Evolutionary conservation across 1,140 invertebrate genomes (phyloP), one percentile per base, ranked within the genome.

Genomic region (Anoplophora glabripennis): DNA sequence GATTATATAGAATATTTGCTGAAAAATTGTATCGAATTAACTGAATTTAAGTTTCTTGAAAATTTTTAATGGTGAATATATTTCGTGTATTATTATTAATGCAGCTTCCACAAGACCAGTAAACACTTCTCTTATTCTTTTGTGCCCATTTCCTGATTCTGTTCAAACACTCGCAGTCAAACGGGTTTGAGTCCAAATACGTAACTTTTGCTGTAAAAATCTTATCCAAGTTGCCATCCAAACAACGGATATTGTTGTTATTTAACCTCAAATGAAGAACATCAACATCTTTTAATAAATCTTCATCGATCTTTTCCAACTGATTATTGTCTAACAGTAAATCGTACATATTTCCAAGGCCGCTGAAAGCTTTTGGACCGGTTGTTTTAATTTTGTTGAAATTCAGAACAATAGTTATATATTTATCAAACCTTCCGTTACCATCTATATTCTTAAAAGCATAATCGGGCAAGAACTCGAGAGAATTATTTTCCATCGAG

Each of bases 311-410:
- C 1, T 58, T 35, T 14, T 46, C 45, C 12, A 65, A 18, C 11
- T 48, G 10, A 46, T 66, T 66, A 38, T 63, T 49, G 35, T 66
- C 60, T 28, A 66, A 45, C 60, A 53, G 64, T 36, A 68, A 58
- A 17, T 63, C 54, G 37, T 63, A 59, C 9, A 66, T 46, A 21
- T 57, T 54, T 7, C 57, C 33, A 7, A 68, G 7, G 17, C 51
- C 64, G 28, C 42, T 11, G 35, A 68, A 68, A 8, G 66, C 60
- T 41, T 59, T n/a, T 0, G 48, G 46, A n/a, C 63, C 38, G 4
- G 66, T 61, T 48, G 42, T 55, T 3, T 42, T 57, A 4, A 68
- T 66, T 48, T 61, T 56, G 45, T 68, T 68, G 54, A 59, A 34
- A 45, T 59, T 62, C 18, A 68, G 66, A 45, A 64, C 45, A 15